Conservation (phyloP, 2,888 invertebrate species). For the Coleophora deauratella region DNA sequence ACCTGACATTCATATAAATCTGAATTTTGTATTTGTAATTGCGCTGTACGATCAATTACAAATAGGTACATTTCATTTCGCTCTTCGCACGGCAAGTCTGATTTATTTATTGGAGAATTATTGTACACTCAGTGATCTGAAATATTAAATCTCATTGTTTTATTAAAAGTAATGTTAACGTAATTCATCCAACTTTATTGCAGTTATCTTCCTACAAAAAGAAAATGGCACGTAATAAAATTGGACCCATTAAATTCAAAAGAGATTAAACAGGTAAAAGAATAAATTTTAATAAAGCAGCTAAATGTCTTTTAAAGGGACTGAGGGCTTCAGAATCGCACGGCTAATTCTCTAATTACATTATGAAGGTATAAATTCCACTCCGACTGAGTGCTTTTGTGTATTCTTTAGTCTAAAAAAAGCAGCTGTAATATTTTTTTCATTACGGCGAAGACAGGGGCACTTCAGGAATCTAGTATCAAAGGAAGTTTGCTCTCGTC, state of each 20-base stretch:
- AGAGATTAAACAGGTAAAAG: not conserved
- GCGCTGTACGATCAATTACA: too few relatives aligned
- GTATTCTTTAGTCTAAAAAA: slow-evolving; percentile 1
- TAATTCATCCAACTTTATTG: too few relatives aligned
- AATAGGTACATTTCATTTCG: too few relatives aligned
- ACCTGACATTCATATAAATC: slow-evolving; percentile 23
- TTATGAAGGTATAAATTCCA: not conserved
- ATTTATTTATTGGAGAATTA: not conserved
- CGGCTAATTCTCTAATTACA: not conserved
- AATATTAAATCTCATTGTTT: too few relatives aligned
- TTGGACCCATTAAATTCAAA: too few relatives aligned
- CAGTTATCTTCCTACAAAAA: too few relatives aligned
- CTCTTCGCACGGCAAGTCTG: too few relatives aligned
- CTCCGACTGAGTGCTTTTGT: not conserved
- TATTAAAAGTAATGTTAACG: too few relatives aligned
- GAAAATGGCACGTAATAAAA: too few relatives aligned
- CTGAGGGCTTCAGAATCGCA: slow-evolving; percentile 19
- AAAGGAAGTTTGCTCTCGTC: slow-evolving; percentile 48
- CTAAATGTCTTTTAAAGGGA: slow-evolving; percentile 16
- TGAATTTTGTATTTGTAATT: not conserved
- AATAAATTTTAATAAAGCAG: slow-evolving; percentile 1
- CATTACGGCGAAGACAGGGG: slow-evolving; percentile 27
- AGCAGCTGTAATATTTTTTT: slow-evolving; percentile 20
- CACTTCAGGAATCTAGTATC: slow-evolving; percentile 36
- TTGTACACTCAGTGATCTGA: too few relatives aligned